Percentiles rank a stretch among this genome's conserved stretches.
Evolutionary conservation across 2,888 invertebrate genomes (phyloP).

Genomic region (Chloroclysta siterata): DNA sequence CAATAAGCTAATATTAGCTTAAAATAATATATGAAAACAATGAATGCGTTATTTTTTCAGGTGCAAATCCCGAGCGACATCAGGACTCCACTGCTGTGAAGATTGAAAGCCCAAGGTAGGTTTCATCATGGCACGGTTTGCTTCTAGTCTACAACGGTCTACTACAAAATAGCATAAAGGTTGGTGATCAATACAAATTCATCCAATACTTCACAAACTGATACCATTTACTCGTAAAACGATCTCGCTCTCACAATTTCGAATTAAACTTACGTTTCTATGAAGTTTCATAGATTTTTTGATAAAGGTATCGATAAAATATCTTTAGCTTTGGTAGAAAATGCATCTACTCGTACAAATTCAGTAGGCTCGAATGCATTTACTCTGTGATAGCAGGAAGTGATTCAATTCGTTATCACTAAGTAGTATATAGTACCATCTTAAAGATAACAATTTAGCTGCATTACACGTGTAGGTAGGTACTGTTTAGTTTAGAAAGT

Average conservation of each 20-base stretch:
- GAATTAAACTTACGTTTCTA: neutral
- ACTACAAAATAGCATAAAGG: neutral
- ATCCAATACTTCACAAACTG: neutral
- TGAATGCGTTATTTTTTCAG: no score
- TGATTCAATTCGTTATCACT: conserved; percentile 2
- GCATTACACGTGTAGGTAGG: neutral
- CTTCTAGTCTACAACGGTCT: neutral
- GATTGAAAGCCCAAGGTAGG: neutral
- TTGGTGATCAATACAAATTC: neutral
- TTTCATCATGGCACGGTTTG: neutral
- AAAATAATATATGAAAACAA: no score
- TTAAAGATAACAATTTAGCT: neutral
- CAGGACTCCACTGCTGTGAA: neutral
- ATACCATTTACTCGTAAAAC: neutral
- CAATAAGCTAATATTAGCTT: no score
- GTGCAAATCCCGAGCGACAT: neutral
- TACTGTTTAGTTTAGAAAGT: neutral
- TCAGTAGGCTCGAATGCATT: neutral
- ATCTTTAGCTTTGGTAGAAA: neutral
- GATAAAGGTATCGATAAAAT: neutral
- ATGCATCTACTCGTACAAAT: neutral
- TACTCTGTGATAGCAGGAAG: neutral
- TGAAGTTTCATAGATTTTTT: neutral
- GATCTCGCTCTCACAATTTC: conserved; percentile 2
- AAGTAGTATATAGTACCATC: neutral